These are phyloP conservation scores for Polia nebulosa DNA, from an alignment of 2,888 invertebrate genomes.

Conservation along the genomic window DNA sequence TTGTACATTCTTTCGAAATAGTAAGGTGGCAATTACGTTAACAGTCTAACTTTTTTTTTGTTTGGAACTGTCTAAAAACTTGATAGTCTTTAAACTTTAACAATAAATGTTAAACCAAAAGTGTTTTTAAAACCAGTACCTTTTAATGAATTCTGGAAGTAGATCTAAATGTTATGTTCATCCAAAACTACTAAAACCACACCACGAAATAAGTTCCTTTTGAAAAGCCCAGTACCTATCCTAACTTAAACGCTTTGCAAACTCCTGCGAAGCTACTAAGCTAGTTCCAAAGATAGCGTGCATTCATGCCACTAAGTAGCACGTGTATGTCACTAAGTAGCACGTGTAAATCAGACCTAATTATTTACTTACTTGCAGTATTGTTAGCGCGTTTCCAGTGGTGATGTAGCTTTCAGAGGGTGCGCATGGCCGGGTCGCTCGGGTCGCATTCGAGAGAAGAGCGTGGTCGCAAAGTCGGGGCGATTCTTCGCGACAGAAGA, in stretches of 20 bases:
- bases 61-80: too few relatives aligned
- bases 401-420: conserved; percentile 95
- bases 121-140: too few relatives aligned
- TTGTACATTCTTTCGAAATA: neutral
- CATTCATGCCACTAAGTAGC: conserved; percentile 34
- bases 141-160: too few relatives aligned
- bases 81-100: too few relatives aligned
- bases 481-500: conserved; percentile 95
- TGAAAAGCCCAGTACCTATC: neutral
- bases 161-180: neutral
- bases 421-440: conserved; percentile 93
- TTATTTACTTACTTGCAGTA: conserved; percentile 91
- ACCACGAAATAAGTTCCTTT: neutral
- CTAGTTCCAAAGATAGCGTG: conserved; percentile 25
- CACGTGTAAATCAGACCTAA: conserved; percentile 34
- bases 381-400: conserved; percentile 93
- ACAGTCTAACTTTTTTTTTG: too few relatives aligned
- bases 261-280: neutral
- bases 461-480: conserved; percentile 95
- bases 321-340: conserved; percentile 36
- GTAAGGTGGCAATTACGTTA: too few relatives aligned
- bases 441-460: conserved; percentile 93
- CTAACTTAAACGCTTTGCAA: neutral
- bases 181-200: neutral
- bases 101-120: too few relatives aligned